These are phyloP conservation scores for Chelonus insularis DNA, from an alignment of 1,140 invertebrate species.

Conservation along the genomic window DNA sequence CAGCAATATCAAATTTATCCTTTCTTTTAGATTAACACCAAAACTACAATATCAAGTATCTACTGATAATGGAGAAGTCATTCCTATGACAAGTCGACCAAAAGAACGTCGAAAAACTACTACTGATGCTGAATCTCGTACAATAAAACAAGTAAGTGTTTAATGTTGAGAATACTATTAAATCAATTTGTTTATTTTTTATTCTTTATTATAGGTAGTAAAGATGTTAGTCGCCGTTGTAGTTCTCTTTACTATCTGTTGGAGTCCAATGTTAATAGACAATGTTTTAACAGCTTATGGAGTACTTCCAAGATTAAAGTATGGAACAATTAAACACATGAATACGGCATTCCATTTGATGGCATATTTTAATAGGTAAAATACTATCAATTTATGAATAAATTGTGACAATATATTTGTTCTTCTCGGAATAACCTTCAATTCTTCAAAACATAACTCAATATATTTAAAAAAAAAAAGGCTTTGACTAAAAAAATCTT, in stretches of 20 bases:
- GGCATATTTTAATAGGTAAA: constrained; percentile 74
- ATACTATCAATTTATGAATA: too few relatives aligned
- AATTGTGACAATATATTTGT: too few relatives aligned
- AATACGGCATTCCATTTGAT: constrained; percentile 67
- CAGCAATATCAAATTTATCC: too few relatives aligned
- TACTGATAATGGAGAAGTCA: constrained; percentile 40
- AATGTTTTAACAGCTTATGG: constrained; percentile 69
- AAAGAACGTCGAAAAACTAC: constrained; percentile 38
- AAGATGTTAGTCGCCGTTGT: constrained; percentile 75
- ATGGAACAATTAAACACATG: constrained; percentile 65
- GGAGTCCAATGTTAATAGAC: constrained; percentile 69
- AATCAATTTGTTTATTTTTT: background rate
- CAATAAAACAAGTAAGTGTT: constrained; percentile 32
- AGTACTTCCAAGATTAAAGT: constrained; percentile 59
- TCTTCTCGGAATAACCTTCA: too few relatives aligned
- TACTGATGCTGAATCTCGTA: constrained; percentile 50
- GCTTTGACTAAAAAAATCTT: too few relatives aligned
- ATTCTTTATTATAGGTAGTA: constrained; percentile 63
- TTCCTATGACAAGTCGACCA: constrained; percentile 48
- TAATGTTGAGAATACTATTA: background rate
- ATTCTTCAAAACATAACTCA: too few relatives aligned
- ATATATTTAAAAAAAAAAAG: too few relatives aligned
- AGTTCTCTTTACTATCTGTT: constrained; percentile 70
- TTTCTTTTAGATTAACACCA: constrained; percentile 41
- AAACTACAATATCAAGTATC: too few relatives aligned